Evolutionary conservation across 2,113 vertebrate genomes (phyloP).

Genomic region (Chaetura pelagica): DNA sequence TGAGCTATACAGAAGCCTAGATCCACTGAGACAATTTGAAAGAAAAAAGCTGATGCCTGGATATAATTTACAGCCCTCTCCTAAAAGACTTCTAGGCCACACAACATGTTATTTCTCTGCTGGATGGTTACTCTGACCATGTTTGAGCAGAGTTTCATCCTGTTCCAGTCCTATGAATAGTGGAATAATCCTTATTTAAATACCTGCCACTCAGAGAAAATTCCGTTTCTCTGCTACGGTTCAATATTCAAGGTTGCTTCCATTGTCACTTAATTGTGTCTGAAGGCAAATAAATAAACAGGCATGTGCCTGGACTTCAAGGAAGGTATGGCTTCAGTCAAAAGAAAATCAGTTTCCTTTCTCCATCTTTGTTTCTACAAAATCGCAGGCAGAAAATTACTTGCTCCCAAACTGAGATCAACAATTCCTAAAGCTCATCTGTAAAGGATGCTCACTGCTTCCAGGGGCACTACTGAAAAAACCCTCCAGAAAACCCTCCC

Average conservation of each 20-base stretch:
- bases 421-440: background rate
- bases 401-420: background rate
- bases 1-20: background rate
- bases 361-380: background rate
- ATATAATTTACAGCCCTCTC: background rate
- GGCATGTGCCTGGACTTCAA: background rate
- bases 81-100: background rate
- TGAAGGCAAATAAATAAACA: background rate
- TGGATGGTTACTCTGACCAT: background rate
- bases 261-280: background rate
- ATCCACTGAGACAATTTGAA: background rate
- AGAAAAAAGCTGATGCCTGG: background rate
- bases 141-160: background rate
- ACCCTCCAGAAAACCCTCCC: background rate
- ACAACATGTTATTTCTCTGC: background rate
- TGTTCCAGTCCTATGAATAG: background rate
- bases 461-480: background rate
- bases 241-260: background rate
- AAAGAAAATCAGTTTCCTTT: background rate
- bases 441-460: background rate
- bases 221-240: background rate
- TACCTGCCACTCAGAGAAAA: background rate
- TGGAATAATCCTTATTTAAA: background rate
- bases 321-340: background rate
- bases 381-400: background rate